Evolutionary conservation across 2,113 vertebrate species (phyloP), one percentile per base, ranked within the genome.

Genomic region (Pleuronectes platessa): DNA sequence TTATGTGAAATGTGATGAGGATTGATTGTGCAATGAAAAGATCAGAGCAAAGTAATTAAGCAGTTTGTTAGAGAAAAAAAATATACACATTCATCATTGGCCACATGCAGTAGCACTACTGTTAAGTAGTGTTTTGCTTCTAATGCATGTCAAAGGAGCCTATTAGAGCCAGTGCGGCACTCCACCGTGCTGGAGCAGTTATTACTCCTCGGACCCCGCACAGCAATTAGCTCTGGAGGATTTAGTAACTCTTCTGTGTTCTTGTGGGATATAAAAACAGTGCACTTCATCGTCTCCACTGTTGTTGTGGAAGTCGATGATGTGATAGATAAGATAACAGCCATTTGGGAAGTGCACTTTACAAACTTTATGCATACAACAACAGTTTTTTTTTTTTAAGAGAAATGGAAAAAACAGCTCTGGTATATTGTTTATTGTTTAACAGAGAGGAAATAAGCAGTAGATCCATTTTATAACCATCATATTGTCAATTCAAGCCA

Each of bases 141-240:
- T 68, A 74, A 84, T 54, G 42, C 61, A 27, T 5, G 35, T 79
- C 70, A 62, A 35, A 78, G 67, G 64, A 37, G 65, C 55, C 67
- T 12, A 53, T 85, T 81, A 65, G 65, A 60, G 71, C 58, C 20
- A 35, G 1, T 21, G 68, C 66, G 71, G 45, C 4, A 0, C 45
- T 1, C 40, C 40, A 4, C 17, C 24, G 65, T 6, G 74, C 13
- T 67, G 74, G 67, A 77, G 62, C 69, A 66, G 68, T 55, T 68
- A 76, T 85, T 85, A 76, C 31, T 81, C 70, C 61, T 71, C 42
- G 71, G 71, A 61, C 74, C 82, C 79, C 27, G 47, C 0, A 21
- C 77, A 75, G 79, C 84, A 88, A 88, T 88, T 90, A 86, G 71
- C 77, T 20, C 56, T 24, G 55, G 21, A 56, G 49, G 59, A 49